Evolutionary conservation across 2,113 vertebrate genomes (phyloP).

Genomic region (Lophura nycthemera): DNA sequence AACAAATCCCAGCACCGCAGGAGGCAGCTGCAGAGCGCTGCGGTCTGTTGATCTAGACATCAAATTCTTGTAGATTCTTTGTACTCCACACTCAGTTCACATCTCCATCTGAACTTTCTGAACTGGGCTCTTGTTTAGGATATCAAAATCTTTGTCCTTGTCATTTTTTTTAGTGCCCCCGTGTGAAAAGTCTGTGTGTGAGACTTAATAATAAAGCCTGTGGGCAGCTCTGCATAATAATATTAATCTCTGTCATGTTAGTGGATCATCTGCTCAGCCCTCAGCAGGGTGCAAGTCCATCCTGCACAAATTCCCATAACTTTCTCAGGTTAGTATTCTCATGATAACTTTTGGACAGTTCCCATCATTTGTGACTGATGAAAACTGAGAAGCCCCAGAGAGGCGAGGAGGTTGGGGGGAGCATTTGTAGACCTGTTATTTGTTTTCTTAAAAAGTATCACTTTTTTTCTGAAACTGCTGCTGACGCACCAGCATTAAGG

Average conservation of each 20-base stretch:
- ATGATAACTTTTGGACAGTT: not conserved
- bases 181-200: not conserved
- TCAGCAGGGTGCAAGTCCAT: not conserved
- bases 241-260: not conserved
- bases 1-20: not conserved
- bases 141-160: not conserved
- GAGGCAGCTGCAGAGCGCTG: not conserved
- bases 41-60: not conserved
- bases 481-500: not conserved
- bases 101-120: not conserved
- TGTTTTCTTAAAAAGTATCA: not conserved
- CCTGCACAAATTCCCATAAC: not conserved
- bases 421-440: not conserved
- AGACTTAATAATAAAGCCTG: conserved; percentile 7
- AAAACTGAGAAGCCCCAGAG: not conserved
- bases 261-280: not conserved
- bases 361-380: not conserved
- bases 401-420: not conserved
- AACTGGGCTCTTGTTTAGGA: not conserved
- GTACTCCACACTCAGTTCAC: not conserved
- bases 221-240: not conserved
- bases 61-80: not conserved
- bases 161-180: not conserved
- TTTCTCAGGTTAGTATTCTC: not conserved
- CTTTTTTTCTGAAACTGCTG: not conserved